A percentile compares a stretch with the other conserved stretches of the same genome.
These are phyloP conservation scores for Muscicapa striata DNA, from an alignment of 2,797 vertebrate genomes.

Conservation along the genomic window DNA sequence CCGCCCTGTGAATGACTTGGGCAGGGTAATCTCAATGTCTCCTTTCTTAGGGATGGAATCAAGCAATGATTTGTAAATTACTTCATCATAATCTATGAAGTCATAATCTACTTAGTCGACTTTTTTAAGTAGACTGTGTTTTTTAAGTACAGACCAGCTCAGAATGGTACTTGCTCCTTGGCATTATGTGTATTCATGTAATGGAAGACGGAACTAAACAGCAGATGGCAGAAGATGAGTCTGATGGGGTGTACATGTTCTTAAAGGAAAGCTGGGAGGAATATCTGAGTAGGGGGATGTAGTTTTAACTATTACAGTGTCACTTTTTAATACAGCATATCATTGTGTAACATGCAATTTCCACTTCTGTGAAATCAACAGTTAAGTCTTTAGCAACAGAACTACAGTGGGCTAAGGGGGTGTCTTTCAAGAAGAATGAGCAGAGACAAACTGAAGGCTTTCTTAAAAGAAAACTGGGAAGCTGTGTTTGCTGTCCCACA, in stretches of 20 bases:
- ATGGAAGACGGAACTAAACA: neutral
- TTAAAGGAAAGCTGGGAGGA: neutral
- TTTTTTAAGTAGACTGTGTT: too few relatives aligned
- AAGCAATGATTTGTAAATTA: neutral
- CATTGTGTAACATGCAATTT: neutral
- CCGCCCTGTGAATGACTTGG: neutral
- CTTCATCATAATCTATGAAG: neutral
- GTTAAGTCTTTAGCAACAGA: constrained; percentile 44
- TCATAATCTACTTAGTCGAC: neutral
- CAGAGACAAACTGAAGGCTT: constrained; percentile 12
- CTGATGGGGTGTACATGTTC: neutral
- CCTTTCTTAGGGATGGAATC: neutral
- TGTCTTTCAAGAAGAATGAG: constrained; percentile 53
- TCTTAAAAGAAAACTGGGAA: constrained; percentile 54
- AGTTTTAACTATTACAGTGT: neutral
- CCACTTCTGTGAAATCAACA: neutral
- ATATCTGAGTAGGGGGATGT: neutral
- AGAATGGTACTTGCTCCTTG: neutral
- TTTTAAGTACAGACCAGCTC: neutral
- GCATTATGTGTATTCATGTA: neutral
- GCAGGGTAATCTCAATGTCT: neutral
- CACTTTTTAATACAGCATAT: neutral
- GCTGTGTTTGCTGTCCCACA: constrained; percentile 39
- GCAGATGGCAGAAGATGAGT: neutral
- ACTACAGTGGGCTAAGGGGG: constrained; percentile 19